Evolutionary conservation across 2,797 vertebrate genomes (phyloP), one percentile per base, ranked within the genome.

Genomic region (Microcaecilia unicolor): DNA sequence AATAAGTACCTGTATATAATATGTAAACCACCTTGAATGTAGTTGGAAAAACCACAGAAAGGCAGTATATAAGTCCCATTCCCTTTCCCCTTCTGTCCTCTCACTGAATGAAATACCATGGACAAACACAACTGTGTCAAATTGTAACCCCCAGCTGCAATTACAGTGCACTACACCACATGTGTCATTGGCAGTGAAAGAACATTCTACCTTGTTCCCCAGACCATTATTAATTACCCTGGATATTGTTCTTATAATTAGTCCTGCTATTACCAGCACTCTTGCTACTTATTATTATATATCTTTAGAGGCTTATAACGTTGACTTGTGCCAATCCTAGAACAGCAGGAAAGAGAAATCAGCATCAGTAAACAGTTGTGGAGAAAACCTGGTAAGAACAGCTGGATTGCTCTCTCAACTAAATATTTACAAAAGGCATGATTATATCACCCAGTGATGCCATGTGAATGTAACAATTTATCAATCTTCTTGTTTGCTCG

Each of bases 371-470:
- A 65, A 48, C 48, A 49, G 35, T 37, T 55, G 70, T 60, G 70
- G 73, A 58, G 66, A 72, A 78, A 76, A 73, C 67, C 77, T 78
- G 70, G 76, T 72, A 77, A 55, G 72, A 83, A 72, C 81, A 85
- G 81, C 81, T 80, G 80, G 78, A 75, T 78, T 51, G 66, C 68
- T 78, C 78, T 82, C 76, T 72, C 71, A 67, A 82, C 79, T 84
- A 84, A 84, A 84, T 84, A 82, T 85, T 85, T 85, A 80, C 75
- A 76, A 80, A 82, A 80, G 64, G 36, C 73, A 51, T 73, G 71
- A 82, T 83, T 80, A 64, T 70, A 74, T 82, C 73, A 78, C 73
- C 62, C 67, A 81, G 72, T 67, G 70, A 82, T 75, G 76, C 55
- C 4, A 22, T 56, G 62, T 20, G 64, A 79, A 73, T 69, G 64